Evolutionary conservation across 2,797 vertebrate species (phyloP).

Genomic region (Falco concolor): DNA sequence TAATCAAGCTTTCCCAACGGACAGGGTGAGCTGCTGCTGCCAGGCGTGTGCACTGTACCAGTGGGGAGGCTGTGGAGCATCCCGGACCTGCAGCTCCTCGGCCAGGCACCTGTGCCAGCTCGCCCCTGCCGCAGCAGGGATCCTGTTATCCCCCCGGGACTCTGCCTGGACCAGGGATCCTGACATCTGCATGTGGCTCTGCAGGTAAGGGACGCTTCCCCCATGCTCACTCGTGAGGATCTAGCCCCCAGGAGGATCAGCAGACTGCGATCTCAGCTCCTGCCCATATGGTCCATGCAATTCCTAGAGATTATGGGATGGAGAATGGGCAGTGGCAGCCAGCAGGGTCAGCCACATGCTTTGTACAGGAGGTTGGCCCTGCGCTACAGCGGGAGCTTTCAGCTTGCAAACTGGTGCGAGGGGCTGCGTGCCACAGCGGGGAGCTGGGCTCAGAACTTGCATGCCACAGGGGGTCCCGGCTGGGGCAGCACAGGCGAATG

Average conservation of each 20-base stretch:
- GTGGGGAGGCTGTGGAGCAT: rapidly evolving
- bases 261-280: background rate
- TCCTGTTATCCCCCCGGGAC: background rate
- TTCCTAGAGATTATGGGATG: background rate
- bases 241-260: rapidly evolving
- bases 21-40: background rate
- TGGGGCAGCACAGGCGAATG: background rate
- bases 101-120: background rate
- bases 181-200: background rate
- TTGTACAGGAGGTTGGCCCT: background rate
- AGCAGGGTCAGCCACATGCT: background rate
- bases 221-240: rapidly evolving
- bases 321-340: background rate
- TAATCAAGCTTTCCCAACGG: background rate
- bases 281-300: rapidly evolving
- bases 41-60: background rate
- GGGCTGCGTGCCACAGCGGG: rapidly evolving
- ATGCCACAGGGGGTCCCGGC: rapidly evolving
- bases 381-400: background rate
- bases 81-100: rapidly evolving
- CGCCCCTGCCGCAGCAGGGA: background rate
- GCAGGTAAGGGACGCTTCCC: background rate
- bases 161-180: background rate
- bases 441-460: background rate
- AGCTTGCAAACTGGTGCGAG: no score